These are phyloP conservation scores for Arbacia lixula DNA, from an alignment of 53 echinoderm and acorn worm species.

Conservation along the genomic window DNA sequence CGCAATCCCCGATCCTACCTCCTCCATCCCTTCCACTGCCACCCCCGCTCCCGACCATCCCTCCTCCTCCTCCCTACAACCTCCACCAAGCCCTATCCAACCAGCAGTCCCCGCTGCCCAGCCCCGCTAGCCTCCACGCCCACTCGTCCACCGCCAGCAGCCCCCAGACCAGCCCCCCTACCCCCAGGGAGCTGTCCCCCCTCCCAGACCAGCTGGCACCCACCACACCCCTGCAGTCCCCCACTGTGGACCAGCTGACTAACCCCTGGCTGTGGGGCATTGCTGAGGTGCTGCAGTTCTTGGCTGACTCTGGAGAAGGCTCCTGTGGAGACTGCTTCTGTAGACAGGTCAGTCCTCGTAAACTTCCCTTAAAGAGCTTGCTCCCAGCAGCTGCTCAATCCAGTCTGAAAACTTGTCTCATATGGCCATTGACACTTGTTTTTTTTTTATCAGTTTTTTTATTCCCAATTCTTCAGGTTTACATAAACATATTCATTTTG, in stretches of 20 bases:
- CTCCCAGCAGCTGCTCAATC: too few relatives aligned
- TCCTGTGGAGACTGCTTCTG: conserved; percentile 92
- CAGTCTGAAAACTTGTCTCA: too few relatives aligned
- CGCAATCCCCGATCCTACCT: conserved; percentile 18
- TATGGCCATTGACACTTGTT: too few relatives aligned
- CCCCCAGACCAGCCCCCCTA: conserved; percentile 28
- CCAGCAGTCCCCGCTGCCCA: conserved; percentile 43
- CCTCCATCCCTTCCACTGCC: conserved; percentile 2
- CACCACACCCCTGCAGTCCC: neutral
- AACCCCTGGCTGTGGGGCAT: conserved; percentile 94
- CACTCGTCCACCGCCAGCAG: conserved; percentile 8
- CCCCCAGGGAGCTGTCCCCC: conserved; percentile 10
- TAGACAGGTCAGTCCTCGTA: conserved; percentile 87
- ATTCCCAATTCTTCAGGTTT: too few relatives aligned
- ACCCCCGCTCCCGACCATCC: conserved; percentile 40
- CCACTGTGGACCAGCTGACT: conserved; percentile 48
- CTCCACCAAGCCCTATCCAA: conserved; percentile 40
- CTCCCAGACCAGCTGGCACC: neutral
- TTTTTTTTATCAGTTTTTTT: too few relatives aligned
- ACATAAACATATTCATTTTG: too few relatives aligned
- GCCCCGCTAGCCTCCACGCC: conserved; percentile 7
- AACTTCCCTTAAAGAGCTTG: too few relatives aligned
- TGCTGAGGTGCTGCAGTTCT: conserved; percentile 89
- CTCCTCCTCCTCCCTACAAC: conserved; percentile 57
- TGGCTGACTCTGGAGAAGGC: conserved; percentile 88